These are phyloP conservation scores for Lontra canadensis DNA, from an alignment of 2,113 vertebrate genomes.

Conservation along the genomic window DNA sequence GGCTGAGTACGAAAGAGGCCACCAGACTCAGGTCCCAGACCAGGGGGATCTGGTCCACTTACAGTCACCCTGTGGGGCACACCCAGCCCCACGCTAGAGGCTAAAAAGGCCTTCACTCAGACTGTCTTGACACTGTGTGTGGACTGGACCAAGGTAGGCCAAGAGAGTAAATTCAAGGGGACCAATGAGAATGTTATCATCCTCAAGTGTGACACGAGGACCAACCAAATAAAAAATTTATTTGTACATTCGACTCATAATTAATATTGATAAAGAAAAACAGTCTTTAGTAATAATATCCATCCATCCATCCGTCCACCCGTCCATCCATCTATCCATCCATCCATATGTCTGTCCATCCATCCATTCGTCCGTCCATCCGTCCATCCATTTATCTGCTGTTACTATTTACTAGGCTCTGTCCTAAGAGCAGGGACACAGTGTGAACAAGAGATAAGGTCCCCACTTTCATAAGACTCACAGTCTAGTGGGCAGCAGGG, in stretches of 20 bases:
- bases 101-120: not conserved
- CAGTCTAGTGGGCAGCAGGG: too few species aligned
- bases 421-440: not conserved
- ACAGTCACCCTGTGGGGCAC: not conserved
- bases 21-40: not conserved
- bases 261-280: not conserved
- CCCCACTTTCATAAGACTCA: not conserved
- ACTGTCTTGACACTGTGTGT: not conserved
- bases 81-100: not conserved
- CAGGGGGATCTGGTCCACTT: not conserved
- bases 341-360: not conserved
- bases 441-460: not conserved
- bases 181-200: not conserved
- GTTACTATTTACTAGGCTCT: not conserved
- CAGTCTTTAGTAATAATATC: not conserved
- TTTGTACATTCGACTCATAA: not conserved
- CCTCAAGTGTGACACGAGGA: not conserved
- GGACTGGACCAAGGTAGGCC: not conserved
- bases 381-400: not conserved
- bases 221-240: not conserved
- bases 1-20: not conserved
- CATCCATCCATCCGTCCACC: not conserved
- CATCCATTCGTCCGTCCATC: too few species aligned
- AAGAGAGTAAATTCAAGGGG: not conserved
- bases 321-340: not conserved